Evolutionary conservation across 53 echinoderm and acorn worm species (phyloP).

Genomic region (Antedon mediterranea): DNA sequence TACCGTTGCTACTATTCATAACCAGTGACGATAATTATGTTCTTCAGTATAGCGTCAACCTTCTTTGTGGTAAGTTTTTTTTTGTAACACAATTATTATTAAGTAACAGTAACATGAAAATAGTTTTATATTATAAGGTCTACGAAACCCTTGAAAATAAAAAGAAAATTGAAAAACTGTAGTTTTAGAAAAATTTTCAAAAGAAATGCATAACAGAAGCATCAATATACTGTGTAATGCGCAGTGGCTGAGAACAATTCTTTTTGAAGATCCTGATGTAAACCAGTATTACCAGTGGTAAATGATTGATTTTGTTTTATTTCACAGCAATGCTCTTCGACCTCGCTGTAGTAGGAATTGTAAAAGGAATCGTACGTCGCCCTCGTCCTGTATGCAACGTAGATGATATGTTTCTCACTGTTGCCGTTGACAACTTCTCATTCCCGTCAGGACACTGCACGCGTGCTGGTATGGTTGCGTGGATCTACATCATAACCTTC

Average conservation of each 20-base stretch:
- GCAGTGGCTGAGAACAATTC: too few relatives aligned
- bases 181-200: too few relatives aligned
- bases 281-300: too few relatives aligned
- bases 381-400: conserved; percentile 53
- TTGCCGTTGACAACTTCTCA: conserved; percentile 74
- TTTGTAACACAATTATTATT: not conserved
- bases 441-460: conserved; percentile 97
- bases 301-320: too few relatives aligned
- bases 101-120: too few relatives aligned
- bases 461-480: conserved; percentile 51
- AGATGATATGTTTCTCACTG: conserved; percentile 69
- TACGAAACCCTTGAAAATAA: too few relatives aligned
- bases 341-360: conserved; percentile 31
- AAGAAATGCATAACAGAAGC: too few relatives aligned
- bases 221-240: too few relatives aligned
- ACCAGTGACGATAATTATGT: conserved; percentile 10
- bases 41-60: conserved; percentile 34
- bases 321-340: conserved; percentile 57
- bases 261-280: too few relatives aligned
- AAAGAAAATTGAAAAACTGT: too few relatives aligned
- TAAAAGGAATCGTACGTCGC: conserved; percentile 60
- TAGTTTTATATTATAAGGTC: too few relatives aligned
- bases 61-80: conserved; percentile 68
- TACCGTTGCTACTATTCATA: conserved; percentile 27
- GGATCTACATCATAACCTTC: conserved; percentile 34